phyloP scores from a whole-genome alignment of 1,140 invertebrate species.

The Philotrypesis tridentata region DNA sequence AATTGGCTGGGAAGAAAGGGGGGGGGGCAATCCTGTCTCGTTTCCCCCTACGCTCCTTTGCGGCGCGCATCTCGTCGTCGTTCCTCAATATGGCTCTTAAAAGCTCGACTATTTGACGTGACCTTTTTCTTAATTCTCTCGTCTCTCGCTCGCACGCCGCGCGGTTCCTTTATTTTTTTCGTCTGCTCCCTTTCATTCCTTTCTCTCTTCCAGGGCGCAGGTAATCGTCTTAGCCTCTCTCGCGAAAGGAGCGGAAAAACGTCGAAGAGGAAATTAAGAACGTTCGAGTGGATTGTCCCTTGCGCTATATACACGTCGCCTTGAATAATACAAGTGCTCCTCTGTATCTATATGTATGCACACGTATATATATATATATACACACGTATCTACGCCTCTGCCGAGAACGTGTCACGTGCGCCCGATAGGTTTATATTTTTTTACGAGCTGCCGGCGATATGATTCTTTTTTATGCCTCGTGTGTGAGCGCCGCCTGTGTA shows the following conservation, averaged over 20 bases:
- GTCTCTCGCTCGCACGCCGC: too few relatives aligned
- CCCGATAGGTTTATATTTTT: not conserved
- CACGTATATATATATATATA: not conserved
- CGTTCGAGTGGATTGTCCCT: constrained; percentile 50
- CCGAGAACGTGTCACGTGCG: not conserved
- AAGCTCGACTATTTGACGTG: constrained; percentile 29
- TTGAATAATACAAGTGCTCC: constrained; percentile 20
- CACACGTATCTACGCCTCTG: too few relatives aligned
- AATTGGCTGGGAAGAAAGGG: constrained; percentile 9
- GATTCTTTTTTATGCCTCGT: not conserved
- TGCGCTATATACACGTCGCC: constrained; percentile 40
- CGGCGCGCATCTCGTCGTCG: not conserved
- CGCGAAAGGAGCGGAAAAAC: not conserved
- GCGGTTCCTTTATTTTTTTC: not conserved
- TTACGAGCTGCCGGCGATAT: not conserved
- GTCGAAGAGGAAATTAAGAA: constrained; percentile 37
- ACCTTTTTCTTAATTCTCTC: constrained; percentile 2
- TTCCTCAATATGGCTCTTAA: constrained; percentile 31
- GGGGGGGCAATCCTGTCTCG: not conserved
- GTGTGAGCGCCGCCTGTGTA: too few relatives aligned
- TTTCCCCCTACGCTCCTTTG: constrained; percentile 2
- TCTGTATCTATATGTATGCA: not conserved
- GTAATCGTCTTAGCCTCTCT: constrained; percentile 60
- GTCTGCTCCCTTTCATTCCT: constrained; percentile 45
- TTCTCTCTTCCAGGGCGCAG: constrained; percentile 48